These are phyloP conservation scores for Criorhina ranunculi DNA, from an alignment of 2,888 invertebrate genomes.

Conservation along the genomic window DNA sequence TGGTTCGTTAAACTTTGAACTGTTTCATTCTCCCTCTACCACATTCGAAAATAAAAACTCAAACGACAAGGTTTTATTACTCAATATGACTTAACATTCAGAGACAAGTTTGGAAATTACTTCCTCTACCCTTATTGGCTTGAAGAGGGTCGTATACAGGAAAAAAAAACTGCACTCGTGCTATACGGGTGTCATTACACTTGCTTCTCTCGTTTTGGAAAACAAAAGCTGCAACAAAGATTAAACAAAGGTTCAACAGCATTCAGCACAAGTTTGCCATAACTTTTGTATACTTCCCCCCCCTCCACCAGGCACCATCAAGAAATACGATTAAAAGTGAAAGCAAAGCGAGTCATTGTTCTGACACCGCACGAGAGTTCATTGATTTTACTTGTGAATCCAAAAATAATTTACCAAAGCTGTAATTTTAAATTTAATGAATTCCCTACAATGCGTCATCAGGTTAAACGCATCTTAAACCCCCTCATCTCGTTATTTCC, in stretches of 20 bases:
- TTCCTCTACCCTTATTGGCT: conserved; percentile 32
- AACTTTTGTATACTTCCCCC: neutral
- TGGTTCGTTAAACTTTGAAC: conserved; percentile 26
- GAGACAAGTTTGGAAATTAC: conserved; percentile 1
- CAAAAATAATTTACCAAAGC: neutral
- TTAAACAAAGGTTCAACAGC: conserved; percentile 1
- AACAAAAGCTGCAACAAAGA: neutral
- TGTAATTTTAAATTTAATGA: neutral
- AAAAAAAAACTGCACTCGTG: neutral
- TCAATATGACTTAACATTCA: conserved; percentile 21
- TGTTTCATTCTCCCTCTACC: neutral
- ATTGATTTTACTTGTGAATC: neutral
- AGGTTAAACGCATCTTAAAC: neutral
- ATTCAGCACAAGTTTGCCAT: neutral
- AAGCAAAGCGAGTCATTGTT: conserved; percentile 18
- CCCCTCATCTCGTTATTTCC: neutral
- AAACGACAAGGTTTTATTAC: conserved; percentile 3
- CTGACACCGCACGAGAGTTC: conserved; percentile 1
- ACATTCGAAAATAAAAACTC: conserved; percentile 28
- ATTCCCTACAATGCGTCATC: neutral
- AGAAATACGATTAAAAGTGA: conserved; percentile 13
- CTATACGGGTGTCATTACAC: conserved; percentile 14
- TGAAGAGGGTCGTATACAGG: neutral
- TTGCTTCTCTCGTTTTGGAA: conserved; percentile 5
- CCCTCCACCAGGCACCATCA: too few relatives aligned